Base-by-base conservation (phyloP, 2,113 vertebrate species). In the Tamias sibiricus region DNA sequence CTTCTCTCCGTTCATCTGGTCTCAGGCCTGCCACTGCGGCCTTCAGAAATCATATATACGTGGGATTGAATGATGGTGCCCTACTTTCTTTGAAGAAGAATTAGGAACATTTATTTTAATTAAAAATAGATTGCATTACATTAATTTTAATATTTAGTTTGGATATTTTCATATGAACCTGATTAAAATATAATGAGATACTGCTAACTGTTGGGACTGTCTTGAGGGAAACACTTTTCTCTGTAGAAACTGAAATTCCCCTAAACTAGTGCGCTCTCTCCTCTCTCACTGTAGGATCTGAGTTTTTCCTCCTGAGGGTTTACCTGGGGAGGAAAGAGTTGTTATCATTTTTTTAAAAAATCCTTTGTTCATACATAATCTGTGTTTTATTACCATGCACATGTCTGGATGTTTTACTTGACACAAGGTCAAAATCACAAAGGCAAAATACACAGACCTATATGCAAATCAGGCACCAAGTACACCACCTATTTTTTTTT, bases 71-170 rank as follows among this genome's bases (percentile, higher is more conserved):
- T 28, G 35, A 22, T 13, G 2, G 3, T 47, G 17, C 17, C 10
- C 74, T 37, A 7, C 30, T 59, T 72, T 83, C n/a, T 42, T 30
- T 30, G 19, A 10, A 20, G 79, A 82, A 69, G 54, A 85, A 59
- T 86, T 75, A 82, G 49, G 32, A 57, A 90, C 32, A 13, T 57
- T 62, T 69, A 69, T 81, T 96, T 90, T 59, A 57, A 77, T 91
- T 93, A 83, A 87, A 77, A 83, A 83, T 57, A 44, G 24, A 75
- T 82, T 26, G 54, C 4, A 14, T 85, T n/a, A 66, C 79, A 52
- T 95, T 83, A 10, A 28, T 82, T 64, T 89, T 40, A 90, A 62
- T n/a, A n/a, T 59, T 85, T 81, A 66, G 17, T 62, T 52, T 91
- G 16, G 69, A 49, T 62, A 35, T 81, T 94, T 95, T 92, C 32